Percentiles rank a stretch among this genome's conserved stretches.
phyloP scores from a whole-genome alignment of 92 coral and sea anemone species.

The Parazoanthus darwini region DNA sequence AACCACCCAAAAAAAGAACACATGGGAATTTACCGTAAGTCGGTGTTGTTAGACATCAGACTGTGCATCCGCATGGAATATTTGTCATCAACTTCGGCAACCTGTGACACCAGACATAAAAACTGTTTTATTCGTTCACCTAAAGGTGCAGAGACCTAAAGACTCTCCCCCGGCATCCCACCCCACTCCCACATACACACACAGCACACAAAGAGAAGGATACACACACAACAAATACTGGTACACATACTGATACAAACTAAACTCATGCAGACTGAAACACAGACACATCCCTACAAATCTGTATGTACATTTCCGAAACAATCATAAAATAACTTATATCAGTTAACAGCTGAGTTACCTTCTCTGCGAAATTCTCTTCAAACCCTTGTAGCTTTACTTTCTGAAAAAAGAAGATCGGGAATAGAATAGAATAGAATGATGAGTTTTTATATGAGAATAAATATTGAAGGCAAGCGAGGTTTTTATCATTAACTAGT shows the following conservation, averaged over 20 bases:
- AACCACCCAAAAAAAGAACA: no score
- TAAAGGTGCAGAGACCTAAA: no score
- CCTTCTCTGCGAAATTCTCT: conserved; percentile 94
- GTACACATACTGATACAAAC: not conserved
- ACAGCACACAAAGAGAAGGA: not conserved
- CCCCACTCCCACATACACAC: not conserved
- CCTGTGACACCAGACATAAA: conserved; percentile 45
- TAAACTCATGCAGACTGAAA: no score
- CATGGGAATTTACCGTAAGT: conserved; percentile 63
- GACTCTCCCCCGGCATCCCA: no score
- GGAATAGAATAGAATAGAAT: not conserved
- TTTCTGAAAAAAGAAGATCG: conserved; percentile 49
- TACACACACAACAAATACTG: no score
- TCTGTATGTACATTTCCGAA: not conserved
- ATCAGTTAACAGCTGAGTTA: conserved; percentile 12
- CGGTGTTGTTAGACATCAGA: conserved; percentile 92
- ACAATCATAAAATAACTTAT: no score
- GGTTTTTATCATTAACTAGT: no score
- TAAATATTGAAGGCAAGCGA: not conserved
- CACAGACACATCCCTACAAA: not conserved
- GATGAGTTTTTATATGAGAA: not conserved
- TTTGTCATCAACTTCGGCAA: conserved; percentile 95
- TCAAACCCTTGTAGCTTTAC: conserved; percentile 88
- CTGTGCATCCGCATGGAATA: conserved; percentile 94
- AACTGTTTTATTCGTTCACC: not conserved